Percentiles rank a stretch among this genome's conserved stretches.
Conservation (phyloP, 2,797 vertebrate genomes). For the Moxostoma hubbsi region DNA sequence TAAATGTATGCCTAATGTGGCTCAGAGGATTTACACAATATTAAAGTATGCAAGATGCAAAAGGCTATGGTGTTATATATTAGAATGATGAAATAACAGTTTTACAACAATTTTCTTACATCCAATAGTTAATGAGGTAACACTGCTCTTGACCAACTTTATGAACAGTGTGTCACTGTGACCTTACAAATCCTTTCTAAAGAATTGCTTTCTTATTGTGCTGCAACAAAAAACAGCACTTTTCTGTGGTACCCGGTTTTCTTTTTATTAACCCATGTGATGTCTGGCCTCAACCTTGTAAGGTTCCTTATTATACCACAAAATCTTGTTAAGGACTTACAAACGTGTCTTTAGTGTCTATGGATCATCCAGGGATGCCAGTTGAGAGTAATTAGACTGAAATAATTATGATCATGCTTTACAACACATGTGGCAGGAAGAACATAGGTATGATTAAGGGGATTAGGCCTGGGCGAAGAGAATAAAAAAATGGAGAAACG, state of each 20-base stretch:
- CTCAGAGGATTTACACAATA: slow-evolving; percentile 16
- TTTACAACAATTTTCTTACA: background rate
- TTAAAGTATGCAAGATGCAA: slow-evolving; percentile 4
- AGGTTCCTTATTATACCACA: slow-evolving; percentile 3
- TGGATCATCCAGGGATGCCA: slow-evolving; percentile 47
- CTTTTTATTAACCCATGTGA: slow-evolving; percentile 23
- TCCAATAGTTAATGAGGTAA: background rate
- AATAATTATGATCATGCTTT: slow-evolving; percentile 1
- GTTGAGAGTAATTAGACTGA: slow-evolving; percentile 40
- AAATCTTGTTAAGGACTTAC: slow-evolving; percentile 50
- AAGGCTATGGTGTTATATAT: background rate
- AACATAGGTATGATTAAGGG: background rate
- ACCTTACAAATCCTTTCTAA: background rate
- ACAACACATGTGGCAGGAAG: slow-evolving; percentile 24
- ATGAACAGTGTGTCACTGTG: background rate
- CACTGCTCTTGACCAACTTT: slow-evolving; percentile 17
- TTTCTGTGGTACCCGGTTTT: background rate
- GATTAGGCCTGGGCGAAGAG: background rate
- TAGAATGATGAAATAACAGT: slow-evolving; percentile 1
- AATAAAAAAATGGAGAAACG: background rate
- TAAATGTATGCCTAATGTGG: slow-evolving; percentile 24
- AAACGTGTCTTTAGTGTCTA: slow-evolving; percentile 42
- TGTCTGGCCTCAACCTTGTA: slow-evolving; percentile 28
- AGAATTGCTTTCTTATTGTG: background rate
- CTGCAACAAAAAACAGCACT: background rate